Conservation (phyloP, 2,113 vertebrate genomes). For the Myotis brandtii region DNA sequence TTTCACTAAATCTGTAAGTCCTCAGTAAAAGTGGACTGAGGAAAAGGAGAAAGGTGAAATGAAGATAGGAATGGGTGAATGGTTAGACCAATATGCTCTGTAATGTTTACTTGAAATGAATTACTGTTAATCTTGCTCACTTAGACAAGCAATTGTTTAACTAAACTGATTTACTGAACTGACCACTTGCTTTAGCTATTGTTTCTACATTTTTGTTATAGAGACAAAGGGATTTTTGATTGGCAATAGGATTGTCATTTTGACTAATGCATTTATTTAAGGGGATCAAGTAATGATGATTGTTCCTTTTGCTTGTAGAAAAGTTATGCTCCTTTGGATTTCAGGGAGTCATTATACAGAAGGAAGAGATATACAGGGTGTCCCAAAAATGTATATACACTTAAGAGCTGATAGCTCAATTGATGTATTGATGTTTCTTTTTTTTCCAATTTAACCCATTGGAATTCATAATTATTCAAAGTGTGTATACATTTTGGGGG, state of each 20-base stretch:
- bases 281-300: conserved; percentile 59
- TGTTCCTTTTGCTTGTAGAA: conserved; percentile 25
- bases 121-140: conserved; percentile 69
- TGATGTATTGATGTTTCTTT: no score
- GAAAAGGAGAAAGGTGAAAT: conserved; percentile 10
- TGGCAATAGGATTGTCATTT: conserved; percentile 78
- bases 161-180: conserved; percentile 64
- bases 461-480: no score
- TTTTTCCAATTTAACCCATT: no score
- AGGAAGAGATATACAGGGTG: background rate
- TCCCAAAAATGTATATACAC: no score
- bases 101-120: conserved; percentile 69
- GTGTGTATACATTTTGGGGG: no score
- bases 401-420: no score
- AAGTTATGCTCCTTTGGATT: background rate
- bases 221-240: conserved; percentile 46
- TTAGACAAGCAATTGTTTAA: conserved; percentile 75
- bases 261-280: conserved; percentile 72
- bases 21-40: conserved; percentile 28
- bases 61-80: background rate
- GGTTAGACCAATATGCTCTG: conserved; percentile 43
- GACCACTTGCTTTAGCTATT: conserved; percentile 66
- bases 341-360: background rate
- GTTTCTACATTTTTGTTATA: conserved; percentile 65
- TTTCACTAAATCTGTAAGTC: conserved; percentile 30